phyloP scores from a whole-genome alignment of 2,113 vertebrate genomes.

The Peromyscus californicus region DNA sequence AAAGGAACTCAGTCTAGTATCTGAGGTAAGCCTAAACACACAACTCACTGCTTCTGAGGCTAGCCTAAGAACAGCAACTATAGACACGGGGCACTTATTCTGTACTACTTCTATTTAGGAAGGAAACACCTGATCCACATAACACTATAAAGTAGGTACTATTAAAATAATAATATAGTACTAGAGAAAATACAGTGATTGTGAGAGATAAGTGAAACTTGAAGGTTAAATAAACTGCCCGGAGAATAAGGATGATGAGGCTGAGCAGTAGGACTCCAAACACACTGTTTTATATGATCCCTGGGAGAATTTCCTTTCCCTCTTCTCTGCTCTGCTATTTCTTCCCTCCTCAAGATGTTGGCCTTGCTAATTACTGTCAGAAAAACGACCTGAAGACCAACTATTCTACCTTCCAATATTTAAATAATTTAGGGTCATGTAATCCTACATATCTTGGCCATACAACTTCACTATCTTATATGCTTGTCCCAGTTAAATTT shows the following conservation, averaged over 20 bases:
- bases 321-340: background rate
- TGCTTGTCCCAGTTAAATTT: background rate
- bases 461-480: background rate
- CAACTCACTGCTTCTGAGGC: background rate
- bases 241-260: background rate
- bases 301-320: accelerated
- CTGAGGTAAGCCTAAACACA: background rate
- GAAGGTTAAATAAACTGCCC: background rate
- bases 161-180: background rate
- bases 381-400: background rate
- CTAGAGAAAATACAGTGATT: background rate
- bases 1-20: background rate
- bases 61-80: background rate
- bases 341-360: background rate
- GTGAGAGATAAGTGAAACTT: background rate
- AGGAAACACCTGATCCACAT: background rate
- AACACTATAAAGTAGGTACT: background rate
- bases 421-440: background rate
- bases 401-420: background rate
- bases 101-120: background rate
- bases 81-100: background rate
- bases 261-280: background rate
- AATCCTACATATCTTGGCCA: background rate
- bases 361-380: background rate
- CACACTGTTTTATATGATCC: accelerated